Conservation (phyloP, 2,113 vertebrate genomes). For the Neoarius graeffei region DNA sequence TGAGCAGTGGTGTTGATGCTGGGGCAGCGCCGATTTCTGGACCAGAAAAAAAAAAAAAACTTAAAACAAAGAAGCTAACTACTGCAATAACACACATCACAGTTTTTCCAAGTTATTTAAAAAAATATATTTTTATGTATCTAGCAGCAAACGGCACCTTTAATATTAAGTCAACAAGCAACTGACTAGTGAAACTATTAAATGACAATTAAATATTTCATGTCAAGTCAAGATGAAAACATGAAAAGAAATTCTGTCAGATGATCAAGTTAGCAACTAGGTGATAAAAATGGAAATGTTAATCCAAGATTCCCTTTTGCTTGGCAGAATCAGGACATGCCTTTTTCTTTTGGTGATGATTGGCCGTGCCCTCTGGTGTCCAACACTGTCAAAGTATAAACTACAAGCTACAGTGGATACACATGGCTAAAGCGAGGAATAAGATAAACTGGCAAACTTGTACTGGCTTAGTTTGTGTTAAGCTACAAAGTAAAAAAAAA, state of each 20-base stretch:
- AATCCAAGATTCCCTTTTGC: not conserved
- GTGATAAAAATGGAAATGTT: not conserved
- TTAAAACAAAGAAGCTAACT: not conserved
- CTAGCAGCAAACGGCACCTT: not conserved
- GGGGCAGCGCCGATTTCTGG: not conserved
- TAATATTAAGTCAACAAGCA: not conserved
- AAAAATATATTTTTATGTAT: not conserved
- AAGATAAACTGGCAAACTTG: conserved; percentile 31
- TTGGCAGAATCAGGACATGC: not conserved
- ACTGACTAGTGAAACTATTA: not conserved
- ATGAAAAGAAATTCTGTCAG: conserved; percentile 8
- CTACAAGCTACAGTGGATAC: conserved; percentile 24
- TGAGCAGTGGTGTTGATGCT: not conserved
- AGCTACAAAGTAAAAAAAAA: conserved; percentile 11
- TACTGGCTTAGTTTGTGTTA: conserved; percentile 36
- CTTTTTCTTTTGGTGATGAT: conserved; percentile 26
- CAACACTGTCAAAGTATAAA: not conserved
- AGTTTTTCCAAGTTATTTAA: not conserved
- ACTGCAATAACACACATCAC: not conserved
- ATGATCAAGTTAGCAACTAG: not conserved
- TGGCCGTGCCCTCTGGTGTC: conserved; percentile 10
- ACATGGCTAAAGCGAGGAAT: conserved; percentile 13
- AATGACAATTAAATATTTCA: not conserved
- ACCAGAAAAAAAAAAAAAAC: not conserved
- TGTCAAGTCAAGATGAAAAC: not conserved